Base-by-base conservation (phyloP, 2,797 vertebrate species). In the Poeciliopsis paucimaculata region DNA sequence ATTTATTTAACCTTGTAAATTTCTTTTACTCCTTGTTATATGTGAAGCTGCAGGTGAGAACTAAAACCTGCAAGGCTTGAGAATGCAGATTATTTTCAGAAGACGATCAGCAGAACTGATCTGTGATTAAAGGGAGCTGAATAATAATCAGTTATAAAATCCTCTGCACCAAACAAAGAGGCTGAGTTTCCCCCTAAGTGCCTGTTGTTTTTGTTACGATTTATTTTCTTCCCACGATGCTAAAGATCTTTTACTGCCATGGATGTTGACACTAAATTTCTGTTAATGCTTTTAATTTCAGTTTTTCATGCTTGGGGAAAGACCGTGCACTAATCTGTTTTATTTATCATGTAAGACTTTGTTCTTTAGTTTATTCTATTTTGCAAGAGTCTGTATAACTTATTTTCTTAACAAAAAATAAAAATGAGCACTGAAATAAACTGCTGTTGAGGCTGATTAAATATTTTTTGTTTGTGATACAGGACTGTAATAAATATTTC, bases 131-230 rank as follows among this genome's bases (percentile, higher is more conserved):
- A 68, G 73, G 77, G 77, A 49, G 71, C 28, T 72, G 84, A 84
- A 79, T 81, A 89, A 89, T 87, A 89, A 89, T 87, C 82, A 86
- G 53, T 47, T 55, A 71, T 83, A 78, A 43, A 43, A 76, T 77
- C 70, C 70, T 82, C 23, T 34, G 84, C 79, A 84, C 39, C 74
- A 78, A 77, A 83, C 88, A 74, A 74, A 83, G 83, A 87, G 83
- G 77, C 75, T 72, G 80, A 82, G 76, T 85, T 81, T 80, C 62
- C 51, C 79, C 82, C 53, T 9, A 79, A 89, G 88, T 84, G 85
- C 76, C 83, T 78, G 62, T 71, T 74, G 12, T 83, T 41, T 53
- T 86, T 79, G 20, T 75, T 46, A 13, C 8, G 26, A 16, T 11
- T 55, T 51, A 68, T 68, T 41, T 26, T 23, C 39, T 31, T 68